Evolutionary conservation across 1,140 invertebrate species (phyloP), one percentile per base, ranked within the genome.

Genomic region (Drosophila obscura): DNA sequence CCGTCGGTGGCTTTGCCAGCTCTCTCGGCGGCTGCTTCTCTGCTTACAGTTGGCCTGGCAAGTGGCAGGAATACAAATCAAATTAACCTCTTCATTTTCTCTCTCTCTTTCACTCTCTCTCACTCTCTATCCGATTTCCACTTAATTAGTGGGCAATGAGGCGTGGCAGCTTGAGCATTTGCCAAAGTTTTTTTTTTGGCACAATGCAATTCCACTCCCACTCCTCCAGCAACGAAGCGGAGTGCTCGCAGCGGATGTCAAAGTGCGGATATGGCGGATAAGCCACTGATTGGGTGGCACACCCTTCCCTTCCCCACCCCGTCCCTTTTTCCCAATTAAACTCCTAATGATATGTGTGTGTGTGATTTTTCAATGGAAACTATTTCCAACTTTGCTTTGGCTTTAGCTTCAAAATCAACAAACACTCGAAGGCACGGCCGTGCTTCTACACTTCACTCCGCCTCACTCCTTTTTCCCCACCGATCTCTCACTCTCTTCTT

Each of bases 31-130:
- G 11, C 35, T 13, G 35, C 11, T 39, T 11, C 35, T 39, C 31
- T 53, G 5, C 31, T 52, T 52, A 15, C 52, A 35, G 41, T 16
- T 63, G 26, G 50, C 50, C 72, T 48, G 66, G 66, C 75, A 78
- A 83, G 76, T 84, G 81, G 61, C 82, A 61, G 73, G 77, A 85
- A 81, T 85, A 87, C 77, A 85, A 85, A 85, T 85, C 77, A 77
- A 85, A 85, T 85, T 85, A 85, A 74, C 73, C 79, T 63, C 63
- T 65, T 60, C 50, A 55, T 58, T 35, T 43, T 61, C n/a, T 16
- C 13, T 31, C 31, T 31, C 51, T 4, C 6, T 1, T 7, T 31
- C 39, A 0, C 31, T 39, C 35, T 13, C 49, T 22, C 2, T 57
- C 1, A 24, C 7, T 46, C 43, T 48, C 9, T 15, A 8, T 13